Percentiles rank a stretch among this genome's conserved stretches.
phyloP scores from a whole-genome alignment of 2,113 vertebrate species.

The Tetrax tetrax region DNA sequence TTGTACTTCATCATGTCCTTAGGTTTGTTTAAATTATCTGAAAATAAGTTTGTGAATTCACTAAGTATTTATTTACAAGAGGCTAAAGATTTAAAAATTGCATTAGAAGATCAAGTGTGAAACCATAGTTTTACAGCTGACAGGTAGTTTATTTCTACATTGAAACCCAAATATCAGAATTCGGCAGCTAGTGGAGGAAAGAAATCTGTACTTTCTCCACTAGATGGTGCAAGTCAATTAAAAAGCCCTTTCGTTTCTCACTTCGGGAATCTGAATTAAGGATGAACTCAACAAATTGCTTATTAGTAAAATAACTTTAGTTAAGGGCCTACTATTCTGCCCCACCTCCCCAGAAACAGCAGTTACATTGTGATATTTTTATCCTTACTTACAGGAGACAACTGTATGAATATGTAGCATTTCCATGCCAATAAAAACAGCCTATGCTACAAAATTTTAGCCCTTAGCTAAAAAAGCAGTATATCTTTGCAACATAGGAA shows the following conservation, averaged over 20 bases:
- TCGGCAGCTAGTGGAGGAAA: background rate
- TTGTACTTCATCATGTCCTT: background rate
- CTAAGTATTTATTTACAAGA: background rate
- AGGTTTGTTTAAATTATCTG: background rate
- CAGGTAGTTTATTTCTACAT: background rate
- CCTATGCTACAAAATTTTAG: background rate
- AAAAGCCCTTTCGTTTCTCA: background rate
- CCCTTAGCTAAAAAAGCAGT: background rate
- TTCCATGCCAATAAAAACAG: background rate
- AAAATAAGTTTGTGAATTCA: background rate
- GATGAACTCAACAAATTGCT: background rate
- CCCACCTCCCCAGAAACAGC: background rate
- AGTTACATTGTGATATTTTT: background rate
- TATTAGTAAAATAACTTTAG: background rate
- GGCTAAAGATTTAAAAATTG: background rate
- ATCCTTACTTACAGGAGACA: background rate
- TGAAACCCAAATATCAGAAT: background rate
- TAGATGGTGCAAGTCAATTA: slow-evolving; percentile 35
- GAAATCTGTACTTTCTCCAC: background rate
- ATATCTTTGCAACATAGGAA: background rate
- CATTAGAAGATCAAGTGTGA: background rate
- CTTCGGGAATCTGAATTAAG: background rate
- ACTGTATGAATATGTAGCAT: background rate
- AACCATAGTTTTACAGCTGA: background rate
- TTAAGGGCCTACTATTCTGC: background rate